Evolutionary conservation across 2,113 vertebrate genomes (phyloP).

Genomic region (Hydrolagus affinis): DNA sequence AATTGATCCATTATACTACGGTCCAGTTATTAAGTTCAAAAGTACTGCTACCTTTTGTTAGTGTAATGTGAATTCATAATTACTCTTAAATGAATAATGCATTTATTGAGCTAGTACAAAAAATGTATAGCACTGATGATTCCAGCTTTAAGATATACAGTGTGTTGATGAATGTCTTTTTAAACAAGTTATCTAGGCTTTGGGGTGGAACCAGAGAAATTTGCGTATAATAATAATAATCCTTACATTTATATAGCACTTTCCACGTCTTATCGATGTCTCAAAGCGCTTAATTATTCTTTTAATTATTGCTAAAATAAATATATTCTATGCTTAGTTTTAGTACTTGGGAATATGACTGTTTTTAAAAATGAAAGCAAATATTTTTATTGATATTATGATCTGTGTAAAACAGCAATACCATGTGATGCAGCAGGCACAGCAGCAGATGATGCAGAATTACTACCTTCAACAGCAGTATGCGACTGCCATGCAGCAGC

Average conservation of each 20-base stretch:
- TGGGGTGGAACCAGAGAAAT: no score
- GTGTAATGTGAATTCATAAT: neutral
- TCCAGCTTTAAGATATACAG: neutral
- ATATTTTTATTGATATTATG: neutral
- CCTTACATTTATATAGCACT: no score
- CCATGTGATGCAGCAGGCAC: slow-evolving; percentile 37
- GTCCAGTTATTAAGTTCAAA: neutral
- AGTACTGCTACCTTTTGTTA: neutral
- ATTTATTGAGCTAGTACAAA: neutral
- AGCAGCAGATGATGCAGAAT: slow-evolving; percentile 63
- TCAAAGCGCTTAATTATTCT: no score
- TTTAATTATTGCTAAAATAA: no score
- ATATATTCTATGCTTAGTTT: no score
- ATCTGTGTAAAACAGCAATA: slow-evolving; percentile 34
- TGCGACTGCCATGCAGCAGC: slow-evolving; percentile 41
- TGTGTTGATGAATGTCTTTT: no score
- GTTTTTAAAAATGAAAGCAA: neutral
- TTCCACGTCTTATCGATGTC: no score
- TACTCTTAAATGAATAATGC: neutral
- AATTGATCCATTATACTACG: neutral
- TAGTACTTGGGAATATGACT: no score
- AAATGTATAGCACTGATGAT: neutral
- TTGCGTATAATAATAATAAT: no score
- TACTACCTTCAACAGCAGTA: slow-evolving; percentile 59
- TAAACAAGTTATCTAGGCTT: no score